Evolutionary conservation across 2,888 invertebrate genomes (phyloP), one percentile per base, ranked within the genome.

Genomic region (Sphinx pinastri): DNA sequence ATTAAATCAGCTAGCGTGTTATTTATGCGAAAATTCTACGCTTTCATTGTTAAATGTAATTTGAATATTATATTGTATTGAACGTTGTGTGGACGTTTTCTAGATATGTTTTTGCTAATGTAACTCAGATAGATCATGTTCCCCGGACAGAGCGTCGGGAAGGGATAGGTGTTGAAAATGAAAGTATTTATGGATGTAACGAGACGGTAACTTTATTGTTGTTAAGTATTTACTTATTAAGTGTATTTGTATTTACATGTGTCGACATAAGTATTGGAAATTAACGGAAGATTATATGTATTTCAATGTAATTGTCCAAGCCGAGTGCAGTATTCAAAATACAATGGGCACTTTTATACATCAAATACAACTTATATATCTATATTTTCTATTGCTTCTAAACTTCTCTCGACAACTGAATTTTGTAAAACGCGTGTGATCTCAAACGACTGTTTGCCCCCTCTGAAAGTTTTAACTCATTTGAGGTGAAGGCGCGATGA

Each of bases 21-120:
- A 82, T 73, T 79, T 84, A 79, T 80, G 86, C 86, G 81, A 85
- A 82, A 81, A 79, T 85, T 80, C 84, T 88, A 86, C 81, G 92
- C 92, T 92, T 93, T 92, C 81, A 87, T 91, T 89, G 90, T 93
- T 91, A 88, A 84, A 87, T 89, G 90, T 92, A 87, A 87, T 89
- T 88, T 84, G 75, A 86, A 88, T 84, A 87, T 85, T 81, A 83
- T 84, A 84, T 81, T 86, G 82, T 87, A 88, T 85, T 85, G 78
- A 81, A 79, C 81, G 87, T 89, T 88, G 84, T 86, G 85, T 81
- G 84, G 78, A 88, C 78, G 77, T 86, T 87, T 87, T 85, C 88
- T 88, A 86, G 78, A 83, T 87, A 87, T 84, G 82, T 86, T 89
- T 86, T 89, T 85, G 82, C 83, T 80, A 85, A 85, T 80, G 78